Conservation (phyloP, 2,888 invertebrate species). For the Patella depressa region DNA sequence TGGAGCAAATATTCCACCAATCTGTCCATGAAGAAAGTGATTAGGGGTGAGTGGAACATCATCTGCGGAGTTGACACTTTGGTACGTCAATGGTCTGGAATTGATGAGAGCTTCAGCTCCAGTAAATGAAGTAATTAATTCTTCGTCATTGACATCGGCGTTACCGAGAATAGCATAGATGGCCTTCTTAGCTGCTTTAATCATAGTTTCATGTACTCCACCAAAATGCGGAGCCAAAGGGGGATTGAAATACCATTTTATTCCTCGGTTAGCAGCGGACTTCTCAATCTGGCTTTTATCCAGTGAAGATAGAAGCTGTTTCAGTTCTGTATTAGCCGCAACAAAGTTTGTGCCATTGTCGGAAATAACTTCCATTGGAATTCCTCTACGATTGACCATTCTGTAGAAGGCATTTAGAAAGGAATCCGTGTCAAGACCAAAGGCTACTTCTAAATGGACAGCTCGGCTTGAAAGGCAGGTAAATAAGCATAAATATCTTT, state of each 20-base stretch:
- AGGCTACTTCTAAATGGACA: conserved; percentile 36
- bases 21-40: conserved; percentile 26
- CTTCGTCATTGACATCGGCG: too few species aligned
- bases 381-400: conserved; percentile 21
- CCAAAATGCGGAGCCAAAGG: conserved; percentile 40
- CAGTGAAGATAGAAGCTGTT: conserved; percentile 20
- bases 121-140: too few species aligned
- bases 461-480: conserved; percentile 38
- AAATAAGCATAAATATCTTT: conserved; percentile 36
- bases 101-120: too few species aligned
- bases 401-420: too few species aligned
- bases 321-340: conserved; percentile 29
- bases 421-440: conserved; percentile 31
- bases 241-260: conserved; percentile 38
- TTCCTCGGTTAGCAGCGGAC: conserved; percentile 14
- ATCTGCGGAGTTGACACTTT: conserved; percentile 1
- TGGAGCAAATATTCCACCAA: background rate
- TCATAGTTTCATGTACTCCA: conserved; percentile 37
- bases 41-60: conserved; percentile 23
- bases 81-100: too few species aligned
- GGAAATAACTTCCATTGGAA: conserved; percentile 25
- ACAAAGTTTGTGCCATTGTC: conserved; percentile 42
- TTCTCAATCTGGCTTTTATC: background rate
- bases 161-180: conserved; percentile 19
- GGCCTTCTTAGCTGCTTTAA: conserved; percentile 27